Evolutionary conservation across 2,888 invertebrate species (phyloP), one percentile per base, ranked within the genome.

Genomic region (Petrolisthes manimaculis): DNA sequence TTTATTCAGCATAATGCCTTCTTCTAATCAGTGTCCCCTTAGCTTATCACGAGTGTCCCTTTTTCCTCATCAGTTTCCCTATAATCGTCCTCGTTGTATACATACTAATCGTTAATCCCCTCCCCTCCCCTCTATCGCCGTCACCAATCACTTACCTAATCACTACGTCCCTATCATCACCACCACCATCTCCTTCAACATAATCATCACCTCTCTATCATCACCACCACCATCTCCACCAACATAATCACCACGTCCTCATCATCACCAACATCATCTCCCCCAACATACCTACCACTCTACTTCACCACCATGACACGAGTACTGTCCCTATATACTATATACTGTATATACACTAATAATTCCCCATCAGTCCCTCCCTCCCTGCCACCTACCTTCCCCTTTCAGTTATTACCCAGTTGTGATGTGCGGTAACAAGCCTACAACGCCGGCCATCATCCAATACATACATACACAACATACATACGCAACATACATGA

Each of bases 211-310:
- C 37, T 37, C 37, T 37, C 37, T 8, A 37, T 4, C 37, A 37
- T 51, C 24, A 75, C 24, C 24, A 75, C 78, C 14, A 78, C 55
- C 37, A 79, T 55, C 55, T 55, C 78, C n/a, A 53, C 55, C 78
- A 55, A 53, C 78, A 79, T 67, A 12, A 67, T 67, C 12, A 14
- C 12, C 18, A 67, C 78, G 53, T 53, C 78, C n/a, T 54, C 53
- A 37, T 37, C 37, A 37, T 37, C 37, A 12, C 6, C 54, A 79
- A 18, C 78, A 79, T 0, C 24, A 71, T 71, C 12, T 6, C 71
- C 12, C 1, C 71, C n/a, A 71, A 14, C 71, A 71, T n/a, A n/a
- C 3, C 5, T 3, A 71, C n/a, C 71, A 71, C 14, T 67, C 12
- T 18, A 18, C 71, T 4, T 54, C 37, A 79, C n/a, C 78, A 9